Evolutionary conservation across 1,140 invertebrate genomes (phyloP), one percentile per base, ranked within the genome.

Genomic region (Drosophila oshimai): DNA sequence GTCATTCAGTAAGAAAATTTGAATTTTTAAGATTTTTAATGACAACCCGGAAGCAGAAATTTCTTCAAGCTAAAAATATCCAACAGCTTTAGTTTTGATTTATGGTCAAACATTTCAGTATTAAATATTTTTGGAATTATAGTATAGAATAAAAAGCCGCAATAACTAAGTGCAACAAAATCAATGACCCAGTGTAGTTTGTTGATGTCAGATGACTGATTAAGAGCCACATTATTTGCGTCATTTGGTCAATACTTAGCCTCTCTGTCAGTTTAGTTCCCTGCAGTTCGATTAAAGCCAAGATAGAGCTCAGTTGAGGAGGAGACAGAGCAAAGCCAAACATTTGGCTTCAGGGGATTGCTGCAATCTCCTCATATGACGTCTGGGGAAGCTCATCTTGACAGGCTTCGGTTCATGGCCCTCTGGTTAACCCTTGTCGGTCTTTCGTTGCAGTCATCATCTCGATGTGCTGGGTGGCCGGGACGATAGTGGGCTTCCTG

Each of bases 401-500:
- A 34, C 28, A 28, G 78, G 78, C 78, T 81, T 80, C 72, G 22
- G 24, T 36, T 49, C n/a, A 24, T 47, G 20, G 22, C 64, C 12
- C 24, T 36, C 29, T 28, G 18, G 17, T 20, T 17, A 26, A 55
- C 18, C 6, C 36, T 28, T 37, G 54, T 42, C 54, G 31, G 24
- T 24, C 33, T 17, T 47, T 10, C 53, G 4, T 94, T 94, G 31
- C 93, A 96, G 95, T 94, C 58, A 97, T 97, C 87, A 97, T 98
- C 65, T 94, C 95, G 10, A 93, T 94, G 31, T 97, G 96, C 90
- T 97, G 96, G 96, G 92, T 96, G 18, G 93, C 95, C 1, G 96
- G 96, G 0, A 93, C 94, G 0, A 86, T 96, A 7, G 94, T 97
- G 2, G 96, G 96, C 0, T 95, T 97, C 61, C 91, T 98, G 31